Conservation (phyloP, 2,888 invertebrate genomes). For the Eulithis testata region DNA sequence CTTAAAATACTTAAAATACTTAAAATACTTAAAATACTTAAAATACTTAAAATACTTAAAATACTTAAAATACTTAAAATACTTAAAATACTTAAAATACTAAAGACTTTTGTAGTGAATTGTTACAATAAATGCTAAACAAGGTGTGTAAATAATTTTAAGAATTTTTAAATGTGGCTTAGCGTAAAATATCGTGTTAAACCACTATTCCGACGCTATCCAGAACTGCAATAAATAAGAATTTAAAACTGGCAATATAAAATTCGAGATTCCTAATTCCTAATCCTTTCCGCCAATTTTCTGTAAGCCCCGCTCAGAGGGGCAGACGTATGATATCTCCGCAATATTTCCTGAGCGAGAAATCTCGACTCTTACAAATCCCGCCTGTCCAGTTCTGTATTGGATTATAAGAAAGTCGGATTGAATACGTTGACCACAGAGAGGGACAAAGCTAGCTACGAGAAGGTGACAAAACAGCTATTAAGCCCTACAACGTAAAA, state of each 20-base stretch:
- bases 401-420: constrained; percentile 71
- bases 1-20: no score
- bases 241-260: constrained; percentile 34
- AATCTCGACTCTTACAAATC: constrained; percentile 62
- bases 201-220: constrained; percentile 8
- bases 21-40: no score
- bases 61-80: no score
- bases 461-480: constrained; percentile 53
- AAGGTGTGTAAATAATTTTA: no score
- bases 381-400: constrained; percentile 58
- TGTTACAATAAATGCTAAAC: no score
- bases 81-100: no score
- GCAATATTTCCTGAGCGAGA: constrained; percentile 59
- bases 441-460: constrained; percentile 46
- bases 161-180: no score
- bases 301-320: constrained; percentile 55
- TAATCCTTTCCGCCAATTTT: constrained; percentile 60
- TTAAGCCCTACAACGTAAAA: constrained; percentile 75
- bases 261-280: constrained; percentile 48
- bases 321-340: constrained; percentile 64
- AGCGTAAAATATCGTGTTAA: neutral
- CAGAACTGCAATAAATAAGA: constrained; percentile 37
- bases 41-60: no score
- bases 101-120: no score
- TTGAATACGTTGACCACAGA: constrained; percentile 67